Evolutionary conservation across 1,140 invertebrate genomes (phyloP).

Genomic region (Subanguina moxae): DNA sequence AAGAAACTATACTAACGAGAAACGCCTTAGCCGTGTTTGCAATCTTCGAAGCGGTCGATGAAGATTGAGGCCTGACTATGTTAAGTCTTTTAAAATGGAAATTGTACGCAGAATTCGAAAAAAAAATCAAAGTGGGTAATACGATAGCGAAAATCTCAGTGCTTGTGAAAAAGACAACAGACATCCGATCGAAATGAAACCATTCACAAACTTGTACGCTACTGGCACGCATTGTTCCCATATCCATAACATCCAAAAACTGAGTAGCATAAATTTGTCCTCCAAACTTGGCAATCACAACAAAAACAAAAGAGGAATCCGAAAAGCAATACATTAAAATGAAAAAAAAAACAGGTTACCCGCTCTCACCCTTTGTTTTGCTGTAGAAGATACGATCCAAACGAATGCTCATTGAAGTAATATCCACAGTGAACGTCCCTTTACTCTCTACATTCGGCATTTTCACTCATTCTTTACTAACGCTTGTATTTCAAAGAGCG

Average conservation of each 20-base stretch:
- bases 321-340: slow-evolving; percentile 3
- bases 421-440: neutral
- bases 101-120: neutral
- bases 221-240: slow-evolving; percentile 9
- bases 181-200: neutral
- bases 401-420: slow-evolving; percentile 4
- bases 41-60: slow-evolving; percentile 6
- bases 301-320: slow-evolving; percentile 7
- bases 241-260: neutral
- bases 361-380: neutral
- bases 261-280: slow-evolving; percentile 9
- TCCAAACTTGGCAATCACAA: slow-evolving; percentile 4
- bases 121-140: neutral
- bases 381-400: slow-evolving; percentile 2
- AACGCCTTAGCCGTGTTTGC: slow-evolving; percentile 4
- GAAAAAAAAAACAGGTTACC: too few species aligned
- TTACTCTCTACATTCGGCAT: neutral
- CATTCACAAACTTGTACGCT: slow-evolving; percentile 6
- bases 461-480: neutral
- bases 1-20: neutral
- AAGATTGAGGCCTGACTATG: neutral
- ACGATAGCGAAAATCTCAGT: slow-evolving; percentile 9
- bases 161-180: neutral
- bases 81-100: slow-evolving; percentile 2
- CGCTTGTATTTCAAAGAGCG: neutral